phyloP scores from a whole-genome alignment of 2,888 invertebrate genomes.

The Bruchidius siliquastri region DNA sequence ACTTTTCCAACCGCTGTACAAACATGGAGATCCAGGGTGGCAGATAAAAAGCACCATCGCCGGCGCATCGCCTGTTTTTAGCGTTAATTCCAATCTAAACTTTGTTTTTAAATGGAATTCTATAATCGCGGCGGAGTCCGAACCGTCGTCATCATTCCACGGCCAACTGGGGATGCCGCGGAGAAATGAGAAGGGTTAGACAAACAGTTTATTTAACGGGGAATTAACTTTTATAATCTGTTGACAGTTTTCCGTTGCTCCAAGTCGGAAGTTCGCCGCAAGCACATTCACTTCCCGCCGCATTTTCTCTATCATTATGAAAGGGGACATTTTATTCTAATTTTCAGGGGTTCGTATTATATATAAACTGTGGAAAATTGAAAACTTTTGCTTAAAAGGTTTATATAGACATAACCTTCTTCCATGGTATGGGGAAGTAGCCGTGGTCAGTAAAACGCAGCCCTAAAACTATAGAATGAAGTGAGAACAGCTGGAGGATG shows the following conservation, averaged over 20 bases:
- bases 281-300: conserved; percentile 24
- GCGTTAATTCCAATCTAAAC: conserved; percentile 25
- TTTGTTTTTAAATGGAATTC: conserved; percentile 33
- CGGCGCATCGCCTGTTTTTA: too few relatives aligned
- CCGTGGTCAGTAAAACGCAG: too few relatives aligned
- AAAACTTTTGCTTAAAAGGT: too few relatives aligned
- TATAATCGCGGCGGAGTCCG: conserved; percentile 23
- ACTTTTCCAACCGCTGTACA: background rate
- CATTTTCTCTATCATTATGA: background rate
- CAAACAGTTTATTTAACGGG: conserved; percentile 43
- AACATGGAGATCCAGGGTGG: conserved; percentile 6
- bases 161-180: conserved; percentile 6
- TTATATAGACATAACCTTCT: too few relatives aligned
- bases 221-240: conserved; percentile 46
- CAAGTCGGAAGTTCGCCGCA: conserved; percentile 30
- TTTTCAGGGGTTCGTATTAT: background rate
- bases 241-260: conserved; percentile 41
- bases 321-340: background rate
- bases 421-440: too few relatives aligned
- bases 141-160: background rate
- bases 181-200: conserved; percentile 36
- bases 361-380: too few relatives aligned
- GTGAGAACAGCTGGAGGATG: too few relatives aligned
- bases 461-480: too few relatives aligned
- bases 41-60: conserved; percentile 28